Base-by-base conservation (phyloP, 1,140 invertebrate species). In the Plectrocnemia conspersa region DNA sequence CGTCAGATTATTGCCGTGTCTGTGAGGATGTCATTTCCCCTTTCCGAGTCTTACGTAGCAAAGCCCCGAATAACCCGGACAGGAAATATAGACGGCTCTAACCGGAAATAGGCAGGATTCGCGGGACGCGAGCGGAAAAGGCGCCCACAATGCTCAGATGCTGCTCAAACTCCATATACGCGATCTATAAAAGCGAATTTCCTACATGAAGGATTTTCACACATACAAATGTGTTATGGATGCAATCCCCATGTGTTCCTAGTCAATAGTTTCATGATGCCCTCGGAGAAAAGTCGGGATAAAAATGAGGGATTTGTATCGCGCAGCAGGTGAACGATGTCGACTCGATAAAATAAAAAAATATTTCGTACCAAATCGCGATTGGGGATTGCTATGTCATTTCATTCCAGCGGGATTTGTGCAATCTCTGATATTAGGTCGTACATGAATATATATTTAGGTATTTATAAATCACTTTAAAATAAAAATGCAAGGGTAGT, bases 41-140 rank as follows among this genome's bases (percentile, higher is more conserved):
- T 46, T 33, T 22, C 15, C 25, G 9, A 19, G 32, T 13, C 24
- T 21, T 52, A 9, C 41, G 44, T 18, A 21, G 40, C 42, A 52
- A 49, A 58, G 56, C 50, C 49, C 50, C 22, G 41, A 46, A 46
- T 47, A 47, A 47, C 48, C 49, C 56, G 16, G 44, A 49, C 35
- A 49, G 56, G 56, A 58, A 58, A 58, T 58, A 54, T 58, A 54
- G 42, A 48, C 49, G 56, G 40, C 56, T 42, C 41, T 24, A 24
- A 41, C 49, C 15, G 56, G 56, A 58, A 58, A 58, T 58, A 58
- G 44, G 33, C 49, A 41, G 52, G 50, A 25, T 45, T 42, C 41
- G 32, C 7, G 18, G 27, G 6, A 7, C n/a, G 6, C 6, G 27
- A 6, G 27, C 6, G 27, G 6, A 29, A 7, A 29, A 6, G 27